Base-by-base conservation (phyloP, 2,888 invertebrate genomes). In the Neelides folsomi region DNA sequence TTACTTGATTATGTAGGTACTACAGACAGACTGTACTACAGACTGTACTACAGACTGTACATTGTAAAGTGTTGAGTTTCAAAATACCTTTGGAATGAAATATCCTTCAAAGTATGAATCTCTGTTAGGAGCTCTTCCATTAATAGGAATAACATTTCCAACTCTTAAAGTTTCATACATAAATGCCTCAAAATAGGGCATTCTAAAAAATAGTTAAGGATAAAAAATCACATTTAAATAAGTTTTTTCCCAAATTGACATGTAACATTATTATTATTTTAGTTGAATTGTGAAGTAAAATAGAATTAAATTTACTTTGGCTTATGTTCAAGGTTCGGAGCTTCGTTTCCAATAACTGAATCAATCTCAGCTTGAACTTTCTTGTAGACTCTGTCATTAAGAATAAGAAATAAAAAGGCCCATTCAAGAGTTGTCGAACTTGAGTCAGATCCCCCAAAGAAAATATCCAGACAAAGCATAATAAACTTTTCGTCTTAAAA, bases 151-250 rank as follows among this genome's bases (percentile, higher is more conserved):
- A 9, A 57, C 42, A 13, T 47, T 53, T 7, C 52, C 52, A n/a
- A 16, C 47, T 9, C 59, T 39, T 9, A 57, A 40, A 5, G 55
- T 45, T 49, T 59, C 59, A 34, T 51, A n/a, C n/a, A 53, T 46
- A 2, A 56, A 56, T 8, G 59, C 59, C 41, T 58, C 56, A 6
- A 50, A 50, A 37, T 54, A 56, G 1, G 58, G 58, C 56, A 58
- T 56, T 9, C 58, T 58, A 37, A 15, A 27, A 27, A 3, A 27
- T 27, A 27, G 3, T 27, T 27, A 27, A 27, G 3, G 3, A 5
- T 27, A 3, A 27, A 27, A 5, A 27, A 27, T 27, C 27, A 27
- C 7, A 5, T 27, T 27, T 27, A 27, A 27, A 27, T 27, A 27
- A n/a, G n/a, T n/a, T n/a, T 39, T 39, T 6, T 3, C 8, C 3